phyloP scores from a whole-genome alignment of 2,888 invertebrate genomes.

The Galeruca laticollis region DNA sequence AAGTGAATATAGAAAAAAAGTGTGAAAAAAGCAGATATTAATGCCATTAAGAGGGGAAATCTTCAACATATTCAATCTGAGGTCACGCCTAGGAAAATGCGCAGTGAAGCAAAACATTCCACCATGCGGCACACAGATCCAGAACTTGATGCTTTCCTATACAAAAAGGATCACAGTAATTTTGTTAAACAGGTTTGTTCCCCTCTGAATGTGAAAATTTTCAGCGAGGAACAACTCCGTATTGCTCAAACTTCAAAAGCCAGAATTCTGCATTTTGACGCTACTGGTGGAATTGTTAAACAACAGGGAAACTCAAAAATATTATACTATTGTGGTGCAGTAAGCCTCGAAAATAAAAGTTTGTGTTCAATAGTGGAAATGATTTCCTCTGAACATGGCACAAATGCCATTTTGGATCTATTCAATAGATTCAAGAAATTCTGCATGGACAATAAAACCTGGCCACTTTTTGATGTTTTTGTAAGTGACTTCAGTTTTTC shows the following conservation, averaged over 20 bases:
- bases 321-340: conserved; percentile 14
- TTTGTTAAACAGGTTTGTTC: conserved; percentile 28
- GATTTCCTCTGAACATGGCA: conserved; percentile 20
- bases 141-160: conserved; percentile 17
- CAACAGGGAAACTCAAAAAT: conserved; percentile 21
- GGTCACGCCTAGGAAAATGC: not conserved
- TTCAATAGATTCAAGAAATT: too few species aligned
- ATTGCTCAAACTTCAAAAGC: conserved; percentile 6
- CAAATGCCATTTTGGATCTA: too few species aligned
- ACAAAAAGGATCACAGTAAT: conserved; percentile 19
- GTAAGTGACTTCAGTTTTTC: too few species aligned
- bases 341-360: conserved; percentile 17
- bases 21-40: conserved; percentile 14
- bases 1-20: conserved; percentile 21
- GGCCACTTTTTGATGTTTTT: too few species aligned
- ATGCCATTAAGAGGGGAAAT: conserved; percentile 16
- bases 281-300: too few species aligned
- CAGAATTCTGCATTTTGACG: conserved; percentile 20
- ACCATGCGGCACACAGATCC: conserved; percentile 6
- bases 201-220: conserved; percentile 27
- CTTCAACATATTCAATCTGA: conserved; percentile 23
- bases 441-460: too few species aligned
- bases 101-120: conserved; percentile 12
- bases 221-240: conserved; percentile 19
- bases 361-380: conserved; percentile 24